Conservation (phyloP, 1,140 invertebrate genomes). For the Papilio aristodemus region DNA sequence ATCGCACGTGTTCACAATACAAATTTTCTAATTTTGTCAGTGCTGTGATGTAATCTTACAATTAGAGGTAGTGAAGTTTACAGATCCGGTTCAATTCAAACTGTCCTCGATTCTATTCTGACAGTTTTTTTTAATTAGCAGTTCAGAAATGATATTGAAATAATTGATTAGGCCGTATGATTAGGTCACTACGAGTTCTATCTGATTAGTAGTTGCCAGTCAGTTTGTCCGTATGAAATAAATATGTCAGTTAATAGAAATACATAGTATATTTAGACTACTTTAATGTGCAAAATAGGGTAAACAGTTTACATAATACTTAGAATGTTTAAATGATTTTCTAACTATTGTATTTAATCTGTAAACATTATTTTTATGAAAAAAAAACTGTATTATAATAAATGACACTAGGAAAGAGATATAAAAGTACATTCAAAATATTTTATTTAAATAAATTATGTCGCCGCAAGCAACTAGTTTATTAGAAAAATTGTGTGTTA, state of each 20-base stretch:
- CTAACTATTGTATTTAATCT: too few relatives aligned
- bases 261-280: too few relatives aligned
- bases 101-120: conserved; percentile 4
- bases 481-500: background rate
- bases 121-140: conserved; percentile 11
- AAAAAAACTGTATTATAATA: too few relatives aligned
- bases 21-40: background rate
- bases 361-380: too few relatives aligned
- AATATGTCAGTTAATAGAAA: too few relatives aligned
- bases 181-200: background rate
- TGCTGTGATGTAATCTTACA: conserved; percentile 18
- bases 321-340: too few relatives aligned
- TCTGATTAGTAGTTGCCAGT: background rate
- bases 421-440: too few relatives aligned
- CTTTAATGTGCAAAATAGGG: too few relatives aligned
- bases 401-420: too few relatives aligned
- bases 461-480: background rate
- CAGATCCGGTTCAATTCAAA: conserved; percentile 19
- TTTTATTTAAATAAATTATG: too few relatives aligned
- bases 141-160: background rate
- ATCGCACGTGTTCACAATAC: conserved; percentile 10
- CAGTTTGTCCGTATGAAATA: too few relatives aligned
- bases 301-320: too few relatives aligned
- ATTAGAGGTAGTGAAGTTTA: background rate
- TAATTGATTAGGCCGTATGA: conserved; percentile 10